Evolutionary conservation across 2,113 vertebrate species (phyloP).

Genomic region (Calyptommatus sinebrachiatus): DNA sequence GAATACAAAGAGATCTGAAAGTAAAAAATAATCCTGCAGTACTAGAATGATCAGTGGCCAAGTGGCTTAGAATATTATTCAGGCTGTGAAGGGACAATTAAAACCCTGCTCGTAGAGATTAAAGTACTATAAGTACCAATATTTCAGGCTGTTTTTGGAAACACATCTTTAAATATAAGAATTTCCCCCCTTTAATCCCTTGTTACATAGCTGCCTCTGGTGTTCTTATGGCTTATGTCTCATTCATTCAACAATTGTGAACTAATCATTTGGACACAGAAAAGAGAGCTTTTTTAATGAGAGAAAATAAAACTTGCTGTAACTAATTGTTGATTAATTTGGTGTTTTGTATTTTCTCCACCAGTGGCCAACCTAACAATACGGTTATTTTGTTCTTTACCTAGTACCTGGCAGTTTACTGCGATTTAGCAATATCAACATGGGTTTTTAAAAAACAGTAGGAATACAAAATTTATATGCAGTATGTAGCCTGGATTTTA

Average conservation of each 20-base stretch:
- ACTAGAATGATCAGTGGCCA: conserved; percentile 17
- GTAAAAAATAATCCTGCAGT: conserved; percentile 35
- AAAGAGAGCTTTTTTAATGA: conserved; percentile 44
- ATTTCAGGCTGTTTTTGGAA: conserved; percentile 14
- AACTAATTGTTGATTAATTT: conserved; percentile 4
- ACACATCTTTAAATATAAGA: conserved; percentile 32
- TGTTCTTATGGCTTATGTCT: conserved; percentile 44
- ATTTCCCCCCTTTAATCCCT: conserved; percentile 44
- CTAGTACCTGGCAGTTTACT: background rate
- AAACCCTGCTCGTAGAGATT: conserved; percentile 36
- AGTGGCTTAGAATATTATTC: conserved; percentile 22
- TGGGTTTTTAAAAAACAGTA: background rate
- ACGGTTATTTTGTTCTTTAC: conserved; percentile 2
- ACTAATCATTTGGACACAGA: conserved; percentile 45
- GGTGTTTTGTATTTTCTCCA: background rate
- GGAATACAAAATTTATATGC: background rate
- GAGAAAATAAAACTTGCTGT: conserved; percentile 46
- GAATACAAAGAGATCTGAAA: conserved; percentile 30
- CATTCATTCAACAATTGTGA: conserved; percentile 31
- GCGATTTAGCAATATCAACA: background rate
- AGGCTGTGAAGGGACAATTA: conserved; percentile 38
- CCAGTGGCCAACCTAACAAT: conserved; percentile 8
- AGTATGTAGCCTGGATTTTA: background rate
- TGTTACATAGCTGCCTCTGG: conserved; percentile 43
- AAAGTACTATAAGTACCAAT: conserved; percentile 25